Base-by-base conservation (phyloP, 2,888 invertebrate species). In the Thelaira solivaga region DNA sequence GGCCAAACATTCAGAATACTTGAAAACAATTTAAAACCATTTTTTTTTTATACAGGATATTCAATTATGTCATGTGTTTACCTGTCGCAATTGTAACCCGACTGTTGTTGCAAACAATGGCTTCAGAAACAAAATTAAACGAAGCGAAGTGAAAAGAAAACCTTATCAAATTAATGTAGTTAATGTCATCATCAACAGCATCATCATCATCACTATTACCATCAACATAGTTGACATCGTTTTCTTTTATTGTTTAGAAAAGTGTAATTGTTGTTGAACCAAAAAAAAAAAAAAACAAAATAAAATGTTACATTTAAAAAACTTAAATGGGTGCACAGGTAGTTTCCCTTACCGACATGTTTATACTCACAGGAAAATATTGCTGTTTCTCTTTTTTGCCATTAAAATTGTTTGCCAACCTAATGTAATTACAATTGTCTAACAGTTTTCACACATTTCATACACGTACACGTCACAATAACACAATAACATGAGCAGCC, bases 401-500 rank as follows among this genome's bases (percentile, higher is more conserved):
- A n/a, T 6, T 22, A 22, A 8, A 29, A 18, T 10, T 51, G 2
- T 62, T 5, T 34, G 11, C 47, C 62, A 7, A 11, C 62, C 62
- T 49, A 49, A 62, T 49, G 49, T 47, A 16, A 36, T 39, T 26
- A 13, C 36, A 64, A 59, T 31, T 43, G 8, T 31, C 29, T 29
- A 57, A 34, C 41, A n/a, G 11, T 31, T 16, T 51, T 13, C 22
- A 11, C 6, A 47, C 26, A 49, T 7, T 39, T 26, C 29, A 20
- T 22, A 20, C 53, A 55, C 53, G 16, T 53, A 53, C 43, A 26
- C 26, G 18, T n/a, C 45, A n/a, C n/a, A n/a, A n/a, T n/a, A n/a
- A n/a, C n/a, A n/a, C 34, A 57, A 47, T 47, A 8, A 57, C 49
- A 69, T 59, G 49, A 69, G 39, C 57, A 73, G 72, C 77, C 67